Base-by-base conservation (phyloP, 2,797 vertebrate species). In the Pseudomugil gertrudae region DNA sequence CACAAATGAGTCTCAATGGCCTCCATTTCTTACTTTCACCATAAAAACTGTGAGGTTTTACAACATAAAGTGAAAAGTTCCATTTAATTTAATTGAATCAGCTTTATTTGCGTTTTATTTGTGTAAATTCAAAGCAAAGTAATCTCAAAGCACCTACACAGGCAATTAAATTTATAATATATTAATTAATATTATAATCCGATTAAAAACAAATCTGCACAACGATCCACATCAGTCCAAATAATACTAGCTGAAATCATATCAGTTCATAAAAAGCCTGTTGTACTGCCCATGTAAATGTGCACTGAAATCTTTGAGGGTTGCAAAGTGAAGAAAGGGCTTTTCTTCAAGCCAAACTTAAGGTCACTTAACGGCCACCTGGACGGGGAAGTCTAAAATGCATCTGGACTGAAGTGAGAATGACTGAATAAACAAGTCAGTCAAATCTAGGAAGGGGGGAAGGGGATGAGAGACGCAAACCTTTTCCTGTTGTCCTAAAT, bases 401-500 rank as follows among this genome's bases (percentile, higher is more conserved):
- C 80, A 88, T 83, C 87, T 85, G 84, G 67, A 61, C 74, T 69
- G 73, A 7, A 40, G 62, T 80, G 81, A 79, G 79, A 87, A 84
- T 69, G 76, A 84, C 84, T 75, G 74, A 84, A 87, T 77, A 89
- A 90, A 89, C 87, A 90, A 40, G 69, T 63, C 43, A 5, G 79
- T 55, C 84, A 75, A 81, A 84, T 83, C 78, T 83, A 83, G 82
- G 79, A 78, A 62, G 55, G 52, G 57, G 19, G 71, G 53, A 21
- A 63, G 59, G 14, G 66, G 57, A 79, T n/a, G 80, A 80, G 83
- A 88, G 85, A 92, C 90, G 87, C 79, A 84, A 80, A 79, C 74
- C 69, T 70, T 67, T 88, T 90, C 91, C 90, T 90, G 84, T 87
- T 86, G 85, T 88, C 87, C 86, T 76, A 90, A 91, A 91, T 87